Percentiles rank a stretch among this genome's conserved stretches.
These are phyloP conservation scores for Heterodera filipjevi DNA, from an alignment of 2,888 invertebrate species.

Conservation along the genomic window DNA sequence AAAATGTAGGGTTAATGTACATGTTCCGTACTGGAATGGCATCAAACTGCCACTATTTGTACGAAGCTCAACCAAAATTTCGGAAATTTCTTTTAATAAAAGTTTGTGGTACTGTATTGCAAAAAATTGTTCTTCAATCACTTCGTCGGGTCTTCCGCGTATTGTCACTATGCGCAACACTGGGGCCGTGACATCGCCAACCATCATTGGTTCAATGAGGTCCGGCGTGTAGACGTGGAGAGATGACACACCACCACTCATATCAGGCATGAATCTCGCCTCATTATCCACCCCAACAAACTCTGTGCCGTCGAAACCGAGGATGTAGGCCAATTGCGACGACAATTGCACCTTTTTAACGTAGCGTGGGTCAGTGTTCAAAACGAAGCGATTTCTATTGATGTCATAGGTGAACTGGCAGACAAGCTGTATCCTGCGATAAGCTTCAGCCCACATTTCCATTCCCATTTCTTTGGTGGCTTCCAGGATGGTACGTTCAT, in stretches of 20 bases:
- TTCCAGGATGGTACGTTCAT: too few relatives aligned
- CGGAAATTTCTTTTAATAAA: too few relatives aligned
- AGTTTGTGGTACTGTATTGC: too few relatives aligned
- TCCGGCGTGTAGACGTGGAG: constrained; percentile 36
- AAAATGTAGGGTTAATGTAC: too few relatives aligned
- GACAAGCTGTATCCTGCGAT: too few relatives aligned
- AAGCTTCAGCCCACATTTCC: too few relatives aligned
- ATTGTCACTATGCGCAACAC: constrained; percentile 33
- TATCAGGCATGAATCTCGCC: constrained; percentile 23
- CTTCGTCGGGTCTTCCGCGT: constrained; percentile 25
- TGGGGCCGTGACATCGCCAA: constrained; percentile 36
- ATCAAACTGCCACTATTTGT: too few relatives aligned
- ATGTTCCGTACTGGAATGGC: too few relatives aligned
- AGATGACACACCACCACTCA: constrained; percentile 17
- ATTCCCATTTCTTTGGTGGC: too few relatives aligned
- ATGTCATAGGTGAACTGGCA: too few relatives aligned
- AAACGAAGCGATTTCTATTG: background rate
- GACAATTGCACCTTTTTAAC: background rate
- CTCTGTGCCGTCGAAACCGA: constrained; percentile 19
- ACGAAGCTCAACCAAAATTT: too few relatives aligned
- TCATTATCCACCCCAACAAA: background rate
- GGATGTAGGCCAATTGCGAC: constrained; percentile 15
- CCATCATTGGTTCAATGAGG: constrained; percentile 33
- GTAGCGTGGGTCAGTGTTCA: constrained; percentile 3
- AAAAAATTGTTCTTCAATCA: constrained; percentile 30